These are phyloP conservation scores for Capricornis sumatraensis DNA, from an alignment of 2,113 vertebrate species.

Conservation along the genomic window DNA sequence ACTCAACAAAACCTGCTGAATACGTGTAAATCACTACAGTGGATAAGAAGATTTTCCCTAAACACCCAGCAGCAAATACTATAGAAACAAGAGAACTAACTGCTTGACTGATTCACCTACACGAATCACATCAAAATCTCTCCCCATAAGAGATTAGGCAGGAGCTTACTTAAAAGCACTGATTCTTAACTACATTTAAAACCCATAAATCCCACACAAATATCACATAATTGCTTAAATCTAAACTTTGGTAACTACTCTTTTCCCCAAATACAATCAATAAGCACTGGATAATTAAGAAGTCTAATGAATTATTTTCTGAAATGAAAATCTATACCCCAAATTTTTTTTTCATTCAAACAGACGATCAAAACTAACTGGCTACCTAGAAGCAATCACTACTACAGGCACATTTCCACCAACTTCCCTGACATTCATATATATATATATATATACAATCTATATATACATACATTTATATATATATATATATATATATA, in stretches of 20 bases:
- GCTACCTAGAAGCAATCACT: not conserved
- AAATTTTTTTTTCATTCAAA: not conserved
- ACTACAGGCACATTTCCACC: not conserved
- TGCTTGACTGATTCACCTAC: not conserved
- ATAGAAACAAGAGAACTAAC: not conserved
- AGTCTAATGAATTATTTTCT: not conserved
- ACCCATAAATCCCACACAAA: slow-evolving; percentile 32
- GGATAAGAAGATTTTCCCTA: not conserved
- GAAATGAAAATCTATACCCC: slow-evolving; percentile 33
- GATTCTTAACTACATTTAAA: slow-evolving; percentile 52
- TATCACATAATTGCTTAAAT: slow-evolving; percentile 1
- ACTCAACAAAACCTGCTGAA: not conserved
- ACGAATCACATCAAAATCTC: slow-evolving; percentile 30
- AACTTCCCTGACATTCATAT: not conserved
- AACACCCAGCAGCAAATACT: not conserved
- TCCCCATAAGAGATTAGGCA: not conserved
- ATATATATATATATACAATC: not conserved
- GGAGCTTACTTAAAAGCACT: slow-evolving; percentile 42
- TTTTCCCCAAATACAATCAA: not conserved
- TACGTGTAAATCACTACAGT: not conserved
- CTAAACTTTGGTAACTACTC: not conserved
- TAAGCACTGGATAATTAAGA: slow-evolving; percentile 11
- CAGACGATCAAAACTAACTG: not conserved
- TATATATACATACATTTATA: not conserved
- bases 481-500: not conserved